These are phyloP conservation scores for Sciurus niger DNA, from an alignment of 2,113 vertebrate genomes.

Conservation along the genomic window DNA sequence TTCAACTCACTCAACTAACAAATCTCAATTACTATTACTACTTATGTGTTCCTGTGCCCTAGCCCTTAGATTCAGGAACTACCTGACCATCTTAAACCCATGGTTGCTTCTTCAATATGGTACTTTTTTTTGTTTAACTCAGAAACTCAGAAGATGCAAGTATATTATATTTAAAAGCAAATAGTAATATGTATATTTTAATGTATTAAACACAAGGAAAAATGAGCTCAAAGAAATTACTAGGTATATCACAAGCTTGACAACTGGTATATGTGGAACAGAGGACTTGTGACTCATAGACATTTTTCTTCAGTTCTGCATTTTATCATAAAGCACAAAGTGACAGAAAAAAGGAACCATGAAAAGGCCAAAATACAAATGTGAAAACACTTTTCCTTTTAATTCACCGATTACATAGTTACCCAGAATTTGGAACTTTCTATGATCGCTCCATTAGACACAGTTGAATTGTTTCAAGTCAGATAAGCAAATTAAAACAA, in stretches of 20 bases:
- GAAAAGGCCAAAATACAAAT: slow-evolving; percentile 65
- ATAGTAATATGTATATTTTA: background rate
- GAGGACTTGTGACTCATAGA: slow-evolving; percentile 21
- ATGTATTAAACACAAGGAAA: slow-evolving; percentile 48
- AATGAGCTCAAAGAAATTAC: slow-evolving; percentile 21
- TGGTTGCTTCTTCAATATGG: background rate
- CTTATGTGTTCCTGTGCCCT: background rate
- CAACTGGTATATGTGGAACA: background rate
- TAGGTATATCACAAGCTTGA: background rate
- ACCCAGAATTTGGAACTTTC: slow-evolving; percentile 36
- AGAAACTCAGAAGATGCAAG: background rate
- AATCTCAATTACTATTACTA: background rate
- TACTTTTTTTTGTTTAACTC: background rate
- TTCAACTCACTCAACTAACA: slow-evolving; percentile 29
- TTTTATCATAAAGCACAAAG: slow-evolving; percentile 56
- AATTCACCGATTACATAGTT: slow-evolving; percentile 49
- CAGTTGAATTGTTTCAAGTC: slow-evolving; percentile 62
- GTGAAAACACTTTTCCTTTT: slow-evolving; percentile 48
- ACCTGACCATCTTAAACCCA: background rate
- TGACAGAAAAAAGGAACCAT: slow-evolving; percentile 10
- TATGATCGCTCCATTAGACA: slow-evolving; percentile 14
- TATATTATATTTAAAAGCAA: background rate
- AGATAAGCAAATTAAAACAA: slow-evolving; percentile 7
- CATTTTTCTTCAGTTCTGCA: background rate
- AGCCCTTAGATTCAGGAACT: background rate